Evolutionary conservation across 2,797 vertebrate genomes (phyloP).

Genomic region (Rhinogobio ventralis): DNA sequence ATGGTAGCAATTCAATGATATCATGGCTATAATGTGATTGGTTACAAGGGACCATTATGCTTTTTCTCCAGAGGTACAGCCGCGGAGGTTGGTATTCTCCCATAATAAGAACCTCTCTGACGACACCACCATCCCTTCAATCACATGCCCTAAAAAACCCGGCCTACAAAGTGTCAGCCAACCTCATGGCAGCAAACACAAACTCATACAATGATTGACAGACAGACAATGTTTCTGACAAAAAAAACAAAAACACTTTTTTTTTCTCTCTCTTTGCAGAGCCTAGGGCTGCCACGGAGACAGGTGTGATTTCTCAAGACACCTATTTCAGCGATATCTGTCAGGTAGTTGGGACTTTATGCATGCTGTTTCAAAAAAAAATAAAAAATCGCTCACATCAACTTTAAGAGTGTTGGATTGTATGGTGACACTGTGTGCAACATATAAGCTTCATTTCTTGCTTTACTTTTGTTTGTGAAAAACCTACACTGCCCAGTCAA

Average conservation of each 20-base stretch:
- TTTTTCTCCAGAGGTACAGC: background rate
- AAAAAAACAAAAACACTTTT: background rate
- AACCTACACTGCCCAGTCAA: too few species aligned
- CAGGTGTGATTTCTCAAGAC: conserved; percentile 12
- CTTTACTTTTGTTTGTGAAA: conserved; percentile 4
- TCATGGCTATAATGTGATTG: background rate
- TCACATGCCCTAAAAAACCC: background rate
- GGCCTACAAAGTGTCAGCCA: background rate
- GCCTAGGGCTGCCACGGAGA: background rate
- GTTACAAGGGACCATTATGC: background rate
- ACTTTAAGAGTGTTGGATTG: conserved; percentile 23
- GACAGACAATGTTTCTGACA: conserved; percentile 13
- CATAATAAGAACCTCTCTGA: background rate
- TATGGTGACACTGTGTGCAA: conserved; percentile 7
- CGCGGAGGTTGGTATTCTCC: background rate
- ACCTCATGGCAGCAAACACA: background rate
- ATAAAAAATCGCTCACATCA: background rate
- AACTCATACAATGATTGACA: conserved; percentile 13
- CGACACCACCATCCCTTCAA: background rate
- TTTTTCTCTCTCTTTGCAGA: background rate
- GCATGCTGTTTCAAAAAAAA: background rate
- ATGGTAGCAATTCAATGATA: background rate
- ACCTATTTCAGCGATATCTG: conserved; percentile 28
- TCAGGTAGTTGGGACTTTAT: conserved; percentile 15
- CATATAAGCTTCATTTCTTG: background rate